A percentile compares a stretch with the other conserved stretches of the same genome.
These are phyloP conservation scores for Papilio polyxenes DNA, from an alignment of 1,140 invertebrate species.

Conservation along the genomic window DNA sequence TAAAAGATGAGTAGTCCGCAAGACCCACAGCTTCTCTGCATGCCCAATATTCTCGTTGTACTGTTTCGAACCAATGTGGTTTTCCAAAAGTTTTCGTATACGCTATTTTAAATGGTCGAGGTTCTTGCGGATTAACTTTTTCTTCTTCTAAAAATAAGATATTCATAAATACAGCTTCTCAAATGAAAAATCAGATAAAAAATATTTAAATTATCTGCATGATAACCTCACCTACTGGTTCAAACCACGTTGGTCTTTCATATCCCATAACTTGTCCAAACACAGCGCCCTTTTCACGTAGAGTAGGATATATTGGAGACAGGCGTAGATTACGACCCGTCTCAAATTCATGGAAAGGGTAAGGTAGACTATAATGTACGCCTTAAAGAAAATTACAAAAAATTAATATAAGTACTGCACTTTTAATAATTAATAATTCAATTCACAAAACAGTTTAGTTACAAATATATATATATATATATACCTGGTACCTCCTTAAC, in stretches of 20 bases:
- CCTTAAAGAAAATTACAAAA: constrained; percentile 64
- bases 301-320: constrained; percentile 97
- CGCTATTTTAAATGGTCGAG: constrained; percentile 83
- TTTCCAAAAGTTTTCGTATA: constrained; percentile 91
- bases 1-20: constrained; percentile 98
- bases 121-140: constrained; percentile 48
- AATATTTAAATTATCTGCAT: not conserved
- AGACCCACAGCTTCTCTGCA: constrained; percentile 96
- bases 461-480: not conserved
- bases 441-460: not conserved
- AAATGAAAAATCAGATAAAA: not conserved
- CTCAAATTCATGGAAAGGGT: constrained; percentile 92
- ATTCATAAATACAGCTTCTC: not conserved
- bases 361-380: constrained; percentile 90
- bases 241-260: constrained; percentile 97
- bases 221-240: constrained; percentile 81
- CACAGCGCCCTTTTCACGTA: constrained; percentile 95
- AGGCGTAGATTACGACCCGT: constrained; percentile 95
- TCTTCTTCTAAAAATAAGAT: constrained; percentile 50
- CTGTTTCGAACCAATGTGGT: constrained; percentile 96
- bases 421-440: not conserved
- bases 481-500: constrained; percentile 95
- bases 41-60: constrained; percentile 94
- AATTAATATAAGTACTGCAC: not conserved
- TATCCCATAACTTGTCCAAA: constrained; percentile 99